phyloP scores from a whole-genome alignment of 2,797 vertebrate genomes.

The Syncerus caffer region DNA sequence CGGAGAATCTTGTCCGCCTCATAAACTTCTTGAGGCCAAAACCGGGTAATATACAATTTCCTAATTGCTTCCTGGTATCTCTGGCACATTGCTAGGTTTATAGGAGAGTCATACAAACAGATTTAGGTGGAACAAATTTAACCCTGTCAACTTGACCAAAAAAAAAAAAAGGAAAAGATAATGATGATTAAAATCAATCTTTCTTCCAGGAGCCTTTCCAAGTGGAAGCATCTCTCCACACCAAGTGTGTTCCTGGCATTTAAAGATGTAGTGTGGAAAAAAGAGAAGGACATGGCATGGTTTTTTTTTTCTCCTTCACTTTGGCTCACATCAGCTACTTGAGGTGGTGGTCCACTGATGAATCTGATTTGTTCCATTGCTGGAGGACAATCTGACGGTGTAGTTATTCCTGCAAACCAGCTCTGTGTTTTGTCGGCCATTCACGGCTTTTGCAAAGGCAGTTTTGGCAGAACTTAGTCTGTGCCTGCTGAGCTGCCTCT shows the following conservation, averaged over 20 bases:
- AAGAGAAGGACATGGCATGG: background rate
- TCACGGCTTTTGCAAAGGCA: conserved; percentile 25
- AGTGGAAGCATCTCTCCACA: background rate
- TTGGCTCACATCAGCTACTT: background rate
- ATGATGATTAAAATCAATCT: background rate
- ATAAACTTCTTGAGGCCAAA: background rate
- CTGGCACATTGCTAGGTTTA: background rate
- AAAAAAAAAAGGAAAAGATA: background rate
- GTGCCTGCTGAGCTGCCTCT: background rate
- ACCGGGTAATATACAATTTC: background rate
- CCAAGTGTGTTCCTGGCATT: background rate
- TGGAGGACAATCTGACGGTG: background rate
- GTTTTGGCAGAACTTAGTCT: conserved; percentile 35
- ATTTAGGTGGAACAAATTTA: conserved; percentile 12
- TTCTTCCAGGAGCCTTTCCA: background rate
- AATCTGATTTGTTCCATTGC: background rate
- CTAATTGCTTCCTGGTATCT: background rate
- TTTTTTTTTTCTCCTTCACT: background rate
- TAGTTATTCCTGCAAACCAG: background rate
- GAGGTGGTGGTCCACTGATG: background rate
- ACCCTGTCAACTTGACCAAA: background rate
- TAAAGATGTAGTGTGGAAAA: background rate
- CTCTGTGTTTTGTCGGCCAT: background rate
- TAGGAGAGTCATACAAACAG: background rate
- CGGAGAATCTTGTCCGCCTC: background rate